Conservation (phyloP, 2,797 vertebrate genomes). For the Molossus alvarezi region DNA sequence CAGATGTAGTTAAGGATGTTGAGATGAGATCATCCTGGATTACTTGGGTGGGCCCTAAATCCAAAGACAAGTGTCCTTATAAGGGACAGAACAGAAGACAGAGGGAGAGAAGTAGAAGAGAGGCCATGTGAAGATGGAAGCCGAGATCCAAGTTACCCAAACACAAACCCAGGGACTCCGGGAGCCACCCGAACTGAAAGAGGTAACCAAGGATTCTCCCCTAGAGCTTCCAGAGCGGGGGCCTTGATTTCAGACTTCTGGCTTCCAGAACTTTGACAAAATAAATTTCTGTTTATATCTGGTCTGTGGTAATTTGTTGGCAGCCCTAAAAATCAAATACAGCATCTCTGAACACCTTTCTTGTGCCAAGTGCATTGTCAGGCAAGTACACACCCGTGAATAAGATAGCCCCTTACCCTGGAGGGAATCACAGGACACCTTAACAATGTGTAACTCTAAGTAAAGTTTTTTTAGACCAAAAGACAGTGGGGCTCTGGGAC, state of each 20-base stretch:
- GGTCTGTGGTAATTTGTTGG: background rate
- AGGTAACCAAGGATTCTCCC: background rate
- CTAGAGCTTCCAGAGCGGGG: background rate
- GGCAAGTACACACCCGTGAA: background rate
- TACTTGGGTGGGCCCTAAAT: background rate
- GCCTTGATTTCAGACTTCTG: background rate
- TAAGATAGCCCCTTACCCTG: background rate
- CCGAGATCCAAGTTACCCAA: background rate
- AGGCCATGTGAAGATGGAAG: background rate
- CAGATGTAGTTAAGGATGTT: background rate
- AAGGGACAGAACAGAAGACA: background rate
- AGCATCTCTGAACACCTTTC: background rate
- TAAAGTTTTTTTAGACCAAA: background rate
- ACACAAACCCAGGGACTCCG: background rate
- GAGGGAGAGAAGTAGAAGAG: background rate
- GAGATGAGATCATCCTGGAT: slow-evolving; percentile 7
- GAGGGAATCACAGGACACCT: background rate
- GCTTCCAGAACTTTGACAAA: background rate
- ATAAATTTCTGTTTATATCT: background rate
- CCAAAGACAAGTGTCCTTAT: background rate
- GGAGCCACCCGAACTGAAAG: background rate
- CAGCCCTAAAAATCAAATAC: background rate
- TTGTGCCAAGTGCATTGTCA: background rate
- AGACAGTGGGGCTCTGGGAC: background rate
- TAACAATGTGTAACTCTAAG: background rate